Evolutionary conservation across 2,888 invertebrate species (phyloP).

Genomic region (Netelia melanura): DNA sequence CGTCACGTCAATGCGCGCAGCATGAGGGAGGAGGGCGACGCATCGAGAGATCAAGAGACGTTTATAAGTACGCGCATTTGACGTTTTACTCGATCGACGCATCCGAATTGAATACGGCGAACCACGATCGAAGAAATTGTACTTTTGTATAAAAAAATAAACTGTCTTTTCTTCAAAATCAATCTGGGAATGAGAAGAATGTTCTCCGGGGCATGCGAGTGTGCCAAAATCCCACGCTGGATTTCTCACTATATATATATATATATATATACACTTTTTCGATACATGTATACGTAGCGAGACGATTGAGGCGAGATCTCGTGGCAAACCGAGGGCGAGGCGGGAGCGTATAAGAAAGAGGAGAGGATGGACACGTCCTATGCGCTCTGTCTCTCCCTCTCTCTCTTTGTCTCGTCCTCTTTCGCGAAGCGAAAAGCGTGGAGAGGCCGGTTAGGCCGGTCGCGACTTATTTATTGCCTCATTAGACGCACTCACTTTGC

Average conservation of each 20-base stretch:
- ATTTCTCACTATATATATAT: slow-evolving; percentile 41
- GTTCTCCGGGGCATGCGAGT: slow-evolving; percentile 9
- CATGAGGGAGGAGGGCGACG: slow-evolving; percentile 23
- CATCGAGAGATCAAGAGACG: slow-evolving; percentile 20
- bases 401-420: slow-evolving; percentile 34
- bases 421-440: slow-evolving; percentile 81
- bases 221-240: slow-evolving; percentile 29
- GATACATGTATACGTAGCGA: neutral
- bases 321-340: slow-evolving; percentile 70
- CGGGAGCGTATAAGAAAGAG: slow-evolving; percentile 72
- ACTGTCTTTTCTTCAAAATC: slow-evolving; percentile 9
- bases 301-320: slow-evolving; percentile 38
- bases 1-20: slow-evolving; percentile 39
- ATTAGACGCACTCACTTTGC: slow-evolving; percentile 84
- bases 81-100: slow-evolving; percentile 56
- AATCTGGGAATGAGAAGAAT: slow-evolving; percentile 4
- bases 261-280: neutral
- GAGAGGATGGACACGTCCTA: slow-evolving; percentile 81
- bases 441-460: slow-evolving; percentile 83
- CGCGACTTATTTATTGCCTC: slow-evolving; percentile 85
- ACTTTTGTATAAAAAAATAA: neutral
- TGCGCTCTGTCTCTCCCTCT: slow-evolving; percentile 20
- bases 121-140: neutral
- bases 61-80: slow-evolving; percentile 36
- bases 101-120: slow-evolving; percentile 1